A percentile compares a stretch with the other conserved stretches of the same genome.
Conservation (phyloP, 1,140 invertebrate genomes). For the Hetaerina americana region DNA sequence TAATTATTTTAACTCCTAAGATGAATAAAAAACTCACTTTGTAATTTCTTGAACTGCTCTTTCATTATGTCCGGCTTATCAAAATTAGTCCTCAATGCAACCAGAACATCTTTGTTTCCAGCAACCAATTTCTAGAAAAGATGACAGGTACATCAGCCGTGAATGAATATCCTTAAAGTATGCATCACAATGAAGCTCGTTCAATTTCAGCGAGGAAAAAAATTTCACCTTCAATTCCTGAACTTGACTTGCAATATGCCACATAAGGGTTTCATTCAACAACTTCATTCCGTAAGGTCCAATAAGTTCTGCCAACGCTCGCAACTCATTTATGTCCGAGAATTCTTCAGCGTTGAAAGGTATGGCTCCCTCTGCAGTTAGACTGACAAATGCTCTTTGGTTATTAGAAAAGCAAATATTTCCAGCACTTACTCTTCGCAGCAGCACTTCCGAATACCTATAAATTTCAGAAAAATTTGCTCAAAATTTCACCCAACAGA, state of each 20-base stretch:
- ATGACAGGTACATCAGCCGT: slow-evolving; percentile 7
- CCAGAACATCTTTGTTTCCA: slow-evolving; percentile 82
- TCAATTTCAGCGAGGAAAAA: neutral
- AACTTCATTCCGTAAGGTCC: slow-evolving; percentile 98
- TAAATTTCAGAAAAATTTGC: no score
- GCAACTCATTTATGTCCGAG: slow-evolving; percentile 93
- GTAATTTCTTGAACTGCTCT: slow-evolving; percentile 82
- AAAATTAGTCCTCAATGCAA: slow-evolving; percentile 86
- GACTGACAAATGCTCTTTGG: slow-evolving; percentile 89
- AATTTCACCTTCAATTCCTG: slow-evolving; percentile 67
- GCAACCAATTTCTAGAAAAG: slow-evolving; percentile 63
- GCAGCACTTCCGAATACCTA: slow-evolving; percentile 85
- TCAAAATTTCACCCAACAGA: no score
- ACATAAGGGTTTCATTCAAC: slow-evolving; percentile 92
- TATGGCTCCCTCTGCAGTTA: slow-evolving; percentile 72
- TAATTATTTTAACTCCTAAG: no score
- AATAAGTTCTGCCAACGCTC: slow-evolving; percentile 91
- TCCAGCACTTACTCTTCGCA: slow-evolving; percentile 83
- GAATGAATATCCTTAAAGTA: neutral
- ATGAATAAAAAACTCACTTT: slow-evolving; percentile 33
- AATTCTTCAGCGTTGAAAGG: slow-evolving; percentile 96
- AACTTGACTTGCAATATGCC: slow-evolving; percentile 95
- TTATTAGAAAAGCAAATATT: slow-evolving; percentile 94
- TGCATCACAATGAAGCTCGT: neutral
- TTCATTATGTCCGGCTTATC: slow-evolving; percentile 98